A percentile compares a stretch with the other conserved stretches of the same genome.
Conservation (phyloP, 2,113 vertebrate genomes). For the Callipepla californica region DNA sequence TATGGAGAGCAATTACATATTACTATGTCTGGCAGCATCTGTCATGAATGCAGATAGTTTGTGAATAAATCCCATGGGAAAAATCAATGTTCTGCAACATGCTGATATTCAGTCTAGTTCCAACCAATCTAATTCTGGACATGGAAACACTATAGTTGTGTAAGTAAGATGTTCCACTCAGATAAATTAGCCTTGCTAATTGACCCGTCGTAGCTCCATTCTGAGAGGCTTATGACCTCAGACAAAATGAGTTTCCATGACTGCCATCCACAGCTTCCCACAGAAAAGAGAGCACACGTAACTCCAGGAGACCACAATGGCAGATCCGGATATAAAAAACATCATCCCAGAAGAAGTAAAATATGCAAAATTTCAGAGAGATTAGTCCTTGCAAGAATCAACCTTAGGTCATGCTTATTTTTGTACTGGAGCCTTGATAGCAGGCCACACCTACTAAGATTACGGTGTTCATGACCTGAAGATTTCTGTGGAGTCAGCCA, state of each 20-base stretch:
- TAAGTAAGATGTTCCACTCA: slow-evolving; percentile 4
- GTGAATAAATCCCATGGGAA: slow-evolving; percentile 19
- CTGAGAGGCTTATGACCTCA: neutral
- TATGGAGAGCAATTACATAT: slow-evolving; percentile 9
- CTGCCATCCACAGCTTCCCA: slow-evolving; percentile 29
- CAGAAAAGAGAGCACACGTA: neutral
- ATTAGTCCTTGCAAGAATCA: neutral
- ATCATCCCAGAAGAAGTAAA: neutral
- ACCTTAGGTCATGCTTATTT: neutral
- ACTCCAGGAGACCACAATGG: neutral
- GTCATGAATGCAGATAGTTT: neutral
- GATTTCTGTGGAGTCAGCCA: neutral
- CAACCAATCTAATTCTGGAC: slow-evolving; percentile 57
- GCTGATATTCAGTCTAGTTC: slow-evolving; percentile 7
- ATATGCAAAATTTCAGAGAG: neutral
- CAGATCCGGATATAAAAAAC: neutral
- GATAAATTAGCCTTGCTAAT: neutral
- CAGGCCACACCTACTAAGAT: neutral
- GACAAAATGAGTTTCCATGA: slow-evolving; percentile 29
- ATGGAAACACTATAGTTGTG: slow-evolving; percentile 32
- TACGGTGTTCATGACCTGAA: neutral
- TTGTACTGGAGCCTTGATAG: neutral
- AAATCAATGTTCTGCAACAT: neutral
- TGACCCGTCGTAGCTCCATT: neutral
- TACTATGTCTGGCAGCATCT: slow-evolving; percentile 5